These are phyloP conservation scores for Heptranchias perlo DNA, from an alignment of 2,113 vertebrate genomes.

Conservation along the genomic window DNA sequence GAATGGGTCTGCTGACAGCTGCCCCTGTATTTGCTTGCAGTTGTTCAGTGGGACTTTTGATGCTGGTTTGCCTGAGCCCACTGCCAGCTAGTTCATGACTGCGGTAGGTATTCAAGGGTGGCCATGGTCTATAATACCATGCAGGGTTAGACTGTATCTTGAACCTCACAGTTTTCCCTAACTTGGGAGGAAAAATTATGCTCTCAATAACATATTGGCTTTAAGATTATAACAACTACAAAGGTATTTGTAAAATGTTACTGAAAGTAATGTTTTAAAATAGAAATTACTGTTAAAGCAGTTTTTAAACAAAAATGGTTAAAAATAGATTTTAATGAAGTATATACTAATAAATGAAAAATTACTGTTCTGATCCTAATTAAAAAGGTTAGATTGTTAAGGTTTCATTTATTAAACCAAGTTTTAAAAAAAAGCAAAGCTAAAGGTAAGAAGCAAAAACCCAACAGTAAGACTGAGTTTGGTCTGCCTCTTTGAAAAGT, in stretches of 20 bases:
- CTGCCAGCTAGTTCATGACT: conserved; percentile 39
- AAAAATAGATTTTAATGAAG: not conserved
- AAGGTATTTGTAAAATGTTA: not conserved
- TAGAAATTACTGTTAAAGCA: not conserved
- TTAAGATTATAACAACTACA: not conserved
- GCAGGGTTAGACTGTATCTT: not conserved
- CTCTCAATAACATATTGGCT: not conserved
- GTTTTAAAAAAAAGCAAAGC: not conserved
- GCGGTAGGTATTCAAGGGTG: conserved; percentile 43
- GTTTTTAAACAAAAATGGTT: not conserved
- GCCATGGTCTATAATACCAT: not conserved
- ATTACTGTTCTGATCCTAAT: not conserved
- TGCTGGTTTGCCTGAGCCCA: conserved; percentile 37
- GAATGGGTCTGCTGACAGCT: conserved; percentile 41
- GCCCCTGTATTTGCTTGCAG: conserved; percentile 38
- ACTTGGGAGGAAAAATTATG: not conserved
- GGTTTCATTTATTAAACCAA: not conserved
- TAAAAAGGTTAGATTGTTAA: not conserved
- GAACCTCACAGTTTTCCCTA: not conserved
- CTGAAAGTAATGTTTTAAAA: not conserved
- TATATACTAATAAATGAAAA: not conserved
- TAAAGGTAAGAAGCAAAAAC: not conserved
- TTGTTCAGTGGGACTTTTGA: conserved; percentile 40
- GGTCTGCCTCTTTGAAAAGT: not conserved
- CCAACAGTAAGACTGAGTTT: not conserved